Evolutionary conservation across 2,797 vertebrate genomes (phyloP).

Genomic region (Geotrypetes seraphini): DNA sequence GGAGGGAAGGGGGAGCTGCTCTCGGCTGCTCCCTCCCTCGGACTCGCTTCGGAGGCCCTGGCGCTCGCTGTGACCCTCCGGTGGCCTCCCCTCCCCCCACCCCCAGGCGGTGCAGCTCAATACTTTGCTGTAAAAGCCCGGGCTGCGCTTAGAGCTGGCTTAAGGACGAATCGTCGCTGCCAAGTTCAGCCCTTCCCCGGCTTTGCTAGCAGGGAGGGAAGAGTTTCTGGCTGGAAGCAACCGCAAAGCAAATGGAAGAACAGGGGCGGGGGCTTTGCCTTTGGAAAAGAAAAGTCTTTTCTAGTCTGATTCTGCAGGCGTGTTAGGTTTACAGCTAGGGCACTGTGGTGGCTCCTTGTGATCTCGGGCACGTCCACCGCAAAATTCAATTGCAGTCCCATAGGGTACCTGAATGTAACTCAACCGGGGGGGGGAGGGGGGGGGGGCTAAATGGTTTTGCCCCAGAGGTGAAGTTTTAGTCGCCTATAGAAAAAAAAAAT

Average conservation of each 20-base stretch:
- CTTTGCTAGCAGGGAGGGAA: constrained; percentile 2
- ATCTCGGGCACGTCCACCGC: no score
- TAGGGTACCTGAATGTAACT: no score
- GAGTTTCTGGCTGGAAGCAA: not conserved
- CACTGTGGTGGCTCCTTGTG: no score
- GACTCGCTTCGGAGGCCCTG: constrained; percentile 37
- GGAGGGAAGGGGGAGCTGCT: no score
- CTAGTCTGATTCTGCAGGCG: constrained; percentile 38
- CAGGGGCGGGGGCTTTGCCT: not conserved
- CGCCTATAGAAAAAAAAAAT: constrained; percentile 23
- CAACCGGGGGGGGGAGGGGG: no score
- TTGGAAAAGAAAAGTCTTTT: no score
- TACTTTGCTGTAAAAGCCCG: no score
- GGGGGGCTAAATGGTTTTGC: no score
- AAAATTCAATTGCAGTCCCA: no score
- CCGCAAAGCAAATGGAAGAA: constrained; percentile 23
- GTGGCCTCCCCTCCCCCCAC: constrained; percentile 29
- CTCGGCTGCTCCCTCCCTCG: constrained; percentile 35
- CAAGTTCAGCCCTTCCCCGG: constrained; percentile 27
- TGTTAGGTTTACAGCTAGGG: constrained; percentile 40
- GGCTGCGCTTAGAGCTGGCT: no score
- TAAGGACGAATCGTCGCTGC: constrained; percentile 4
- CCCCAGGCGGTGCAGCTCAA: not conserved
- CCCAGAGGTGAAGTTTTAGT: constrained; percentile 25
- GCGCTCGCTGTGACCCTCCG: constrained; percentile 49